These are phyloP conservation scores for Origma solitaria DNA, from an alignment of 2,113 vertebrate species.

Conservation along the genomic window DNA sequence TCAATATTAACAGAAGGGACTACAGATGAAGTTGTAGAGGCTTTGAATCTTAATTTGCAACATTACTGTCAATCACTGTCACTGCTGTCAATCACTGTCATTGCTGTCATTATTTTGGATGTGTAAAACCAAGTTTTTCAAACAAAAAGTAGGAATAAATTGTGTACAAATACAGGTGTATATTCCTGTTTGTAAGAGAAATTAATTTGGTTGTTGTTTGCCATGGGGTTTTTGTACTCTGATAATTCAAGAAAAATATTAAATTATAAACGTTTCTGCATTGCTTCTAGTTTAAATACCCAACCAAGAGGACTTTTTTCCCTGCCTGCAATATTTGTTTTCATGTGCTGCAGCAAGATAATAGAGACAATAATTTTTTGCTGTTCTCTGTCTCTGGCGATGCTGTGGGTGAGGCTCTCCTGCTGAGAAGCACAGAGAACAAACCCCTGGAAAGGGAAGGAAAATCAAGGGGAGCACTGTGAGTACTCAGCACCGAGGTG, in stretches of 20 bases:
- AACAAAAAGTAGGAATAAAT: neutral
- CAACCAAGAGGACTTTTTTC: neutral
- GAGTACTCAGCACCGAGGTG: neutral
- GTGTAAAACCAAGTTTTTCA: neutral
- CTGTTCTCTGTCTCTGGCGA: neutral
- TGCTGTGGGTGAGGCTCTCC: neutral
- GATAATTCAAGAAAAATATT: neutral
- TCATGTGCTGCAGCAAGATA: neutral
- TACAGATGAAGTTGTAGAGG: neutral
- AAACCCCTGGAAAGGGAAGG: neutral
- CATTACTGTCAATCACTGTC: neutral
- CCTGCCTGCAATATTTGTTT: neutral
- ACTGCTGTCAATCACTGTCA: neutral
- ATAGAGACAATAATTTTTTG: neutral
- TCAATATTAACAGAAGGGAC: neutral
- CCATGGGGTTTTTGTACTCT: neutral
- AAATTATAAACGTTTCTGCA: neutral
- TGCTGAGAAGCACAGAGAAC: neutral
- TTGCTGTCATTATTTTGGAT: neutral
- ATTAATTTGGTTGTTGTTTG: neutral
- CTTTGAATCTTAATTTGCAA: neutral
- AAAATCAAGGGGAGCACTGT: neutral
- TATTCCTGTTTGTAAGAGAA: neutral
- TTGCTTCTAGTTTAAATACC: neutral
- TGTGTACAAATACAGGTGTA: neutral